phyloP scores from a whole-genome alignment of 1,140 invertebrate species.

The Cotesia chilonis region DNA sequence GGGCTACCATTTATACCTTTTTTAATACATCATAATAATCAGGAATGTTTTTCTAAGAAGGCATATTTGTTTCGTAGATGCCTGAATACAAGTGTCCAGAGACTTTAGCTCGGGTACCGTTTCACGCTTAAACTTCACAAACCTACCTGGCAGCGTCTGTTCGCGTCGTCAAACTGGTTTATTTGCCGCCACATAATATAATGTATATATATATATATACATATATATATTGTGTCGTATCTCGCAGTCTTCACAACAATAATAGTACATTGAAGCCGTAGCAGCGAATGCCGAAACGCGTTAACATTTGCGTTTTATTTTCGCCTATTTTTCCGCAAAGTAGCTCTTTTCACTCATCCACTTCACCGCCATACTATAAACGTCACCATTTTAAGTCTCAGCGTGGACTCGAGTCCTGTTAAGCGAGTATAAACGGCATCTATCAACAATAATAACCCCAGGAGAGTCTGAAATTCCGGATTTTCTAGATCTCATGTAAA shows the following conservation, averaged over 20 bases:
- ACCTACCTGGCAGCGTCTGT: slow-evolving; percentile 32
- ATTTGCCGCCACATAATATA: slow-evolving; percentile 44
- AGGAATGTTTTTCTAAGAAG: slow-evolving; percentile 5
- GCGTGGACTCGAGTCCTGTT: no score
- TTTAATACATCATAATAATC: neutral
- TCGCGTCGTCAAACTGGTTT: slow-evolving; percentile 50
- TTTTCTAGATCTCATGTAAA: slow-evolving; percentile 39
- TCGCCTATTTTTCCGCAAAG: neutral
- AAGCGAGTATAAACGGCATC: no score
- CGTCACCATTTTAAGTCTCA: no score
- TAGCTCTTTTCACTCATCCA: slow-evolving; percentile 11
- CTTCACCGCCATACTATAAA: no score
- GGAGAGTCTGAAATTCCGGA: slow-evolving; percentile 38
- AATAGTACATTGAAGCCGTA: no score
- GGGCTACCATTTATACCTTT: neutral
- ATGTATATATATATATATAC: slow-evolving; percentile 29
- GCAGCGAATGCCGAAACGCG: neutral
- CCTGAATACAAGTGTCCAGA: slow-evolving; percentile 23
- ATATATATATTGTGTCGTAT: no score
- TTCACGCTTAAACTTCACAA: slow-evolving; percentile 18
- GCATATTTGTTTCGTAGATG: slow-evolving; percentile 29
- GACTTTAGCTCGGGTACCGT: slow-evolving; percentile 35
- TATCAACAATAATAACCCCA: no score
- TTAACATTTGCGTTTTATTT: slow-evolving; percentile 23
- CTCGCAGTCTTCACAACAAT: no score